These are phyloP conservation scores for Sinotaia quadrata DNA, from an alignment of 2,888 invertebrate genomes.

Conservation along the genomic window DNA sequence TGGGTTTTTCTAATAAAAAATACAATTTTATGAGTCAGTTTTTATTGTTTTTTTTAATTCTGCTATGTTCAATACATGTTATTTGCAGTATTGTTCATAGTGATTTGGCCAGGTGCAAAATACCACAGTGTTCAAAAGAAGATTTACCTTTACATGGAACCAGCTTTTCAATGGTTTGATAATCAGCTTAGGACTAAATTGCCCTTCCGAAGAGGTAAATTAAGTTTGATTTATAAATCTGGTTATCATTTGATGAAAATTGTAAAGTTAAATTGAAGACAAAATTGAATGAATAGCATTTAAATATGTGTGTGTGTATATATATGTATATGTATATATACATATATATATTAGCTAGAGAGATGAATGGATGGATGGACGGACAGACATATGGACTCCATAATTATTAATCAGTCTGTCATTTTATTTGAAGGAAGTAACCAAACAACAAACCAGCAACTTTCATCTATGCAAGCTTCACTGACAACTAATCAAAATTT, in stretches of 20 bases:
- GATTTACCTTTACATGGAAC: slow-evolving; percentile 58
- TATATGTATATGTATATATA: background rate
- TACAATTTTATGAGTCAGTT: background rate
- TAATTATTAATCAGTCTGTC: no score
- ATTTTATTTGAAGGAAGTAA: background rate
- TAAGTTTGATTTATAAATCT: background rate
- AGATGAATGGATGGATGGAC: background rate
- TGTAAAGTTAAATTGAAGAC: background rate
- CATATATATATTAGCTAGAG: background rate
- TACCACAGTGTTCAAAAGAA: slow-evolving; percentile 65
- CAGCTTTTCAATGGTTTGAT: slow-evolving; percentile 67
- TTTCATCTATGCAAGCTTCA: background rate
- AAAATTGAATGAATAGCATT: background rate
- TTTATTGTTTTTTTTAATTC: background rate
- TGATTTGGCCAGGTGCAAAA: slow-evolving; percentile 63
- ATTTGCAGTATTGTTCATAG: slow-evolving; percentile 62
- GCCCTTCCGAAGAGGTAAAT: slow-evolving; percentile 29
- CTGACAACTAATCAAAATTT: background rate
- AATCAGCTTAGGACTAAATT: slow-evolving; percentile 50
- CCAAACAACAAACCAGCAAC: background rate
- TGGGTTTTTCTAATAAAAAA: background rate
- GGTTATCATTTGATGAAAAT: background rate
- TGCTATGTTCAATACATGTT: no score
- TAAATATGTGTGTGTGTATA: slow-evolving; percentile 7
- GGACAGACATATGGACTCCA: background rate